Evolutionary conservation across 2,888 invertebrate species (phyloP).

Genomic region (Lasius platythorax): DNA sequence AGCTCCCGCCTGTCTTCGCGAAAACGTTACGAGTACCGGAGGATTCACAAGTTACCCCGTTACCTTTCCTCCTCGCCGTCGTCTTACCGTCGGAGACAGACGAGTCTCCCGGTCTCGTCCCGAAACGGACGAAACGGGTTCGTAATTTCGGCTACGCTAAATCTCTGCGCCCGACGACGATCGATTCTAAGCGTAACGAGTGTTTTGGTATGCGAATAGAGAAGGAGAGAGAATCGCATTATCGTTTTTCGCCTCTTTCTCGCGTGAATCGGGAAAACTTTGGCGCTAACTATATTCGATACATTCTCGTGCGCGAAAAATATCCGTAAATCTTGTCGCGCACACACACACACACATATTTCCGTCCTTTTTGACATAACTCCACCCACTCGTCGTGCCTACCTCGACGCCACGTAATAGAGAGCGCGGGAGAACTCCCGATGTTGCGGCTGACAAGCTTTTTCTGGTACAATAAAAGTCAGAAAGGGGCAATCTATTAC

Average conservation of each 20-base stretch:
- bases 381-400: slow-evolving; percentile 60
- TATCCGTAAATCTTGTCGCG: slow-evolving; percentile 59
- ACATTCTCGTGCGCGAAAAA: slow-evolving; percentile 49
- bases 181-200: slow-evolving; percentile 12
- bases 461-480: slow-evolving; percentile 80
- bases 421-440: slow-evolving; percentile 63
- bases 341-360: slow-evolving; percentile 1
- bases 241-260: slow-evolving; percentile 6
- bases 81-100: slow-evolving; percentile 68
- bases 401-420: slow-evolving; percentile 63
- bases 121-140: slow-evolving; percentile 51
- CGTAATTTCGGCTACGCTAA: slow-evolving; percentile 69
- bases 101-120: slow-evolving; percentile 63
- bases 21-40: slow-evolving; percentile 78
- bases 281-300: not conserved
- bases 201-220: slow-evolving; percentile 5
- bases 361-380: slow-evolving; percentile 56
- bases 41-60: slow-evolving; percentile 80
- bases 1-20: slow-evolving; percentile 77
- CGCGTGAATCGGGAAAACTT: not conserved
- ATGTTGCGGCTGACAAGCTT: slow-evolving; percentile 78
- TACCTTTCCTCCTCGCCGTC: slow-evolving; percentile 68
- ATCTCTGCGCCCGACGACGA: slow-evolving; percentile 58
- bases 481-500: slow-evolving; percentile 80
- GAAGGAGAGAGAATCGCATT: not conserved